Evolutionary conservation across 1,140 invertebrate genomes (phyloP).

Genomic region (Cotesia glomerata): DNA sequence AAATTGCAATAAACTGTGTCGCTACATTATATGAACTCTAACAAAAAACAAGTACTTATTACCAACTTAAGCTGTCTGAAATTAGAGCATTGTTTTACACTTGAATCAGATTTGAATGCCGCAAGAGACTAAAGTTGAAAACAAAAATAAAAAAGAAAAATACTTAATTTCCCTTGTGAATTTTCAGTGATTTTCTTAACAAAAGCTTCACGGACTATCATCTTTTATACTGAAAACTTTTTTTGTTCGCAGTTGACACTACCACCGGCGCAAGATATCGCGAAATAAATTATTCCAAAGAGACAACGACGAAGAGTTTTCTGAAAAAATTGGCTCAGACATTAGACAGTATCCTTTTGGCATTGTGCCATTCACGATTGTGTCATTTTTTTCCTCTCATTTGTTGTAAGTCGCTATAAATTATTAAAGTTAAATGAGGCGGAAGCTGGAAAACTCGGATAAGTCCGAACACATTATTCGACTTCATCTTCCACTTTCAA

Average conservation of each 20-base stretch:
- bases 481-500: too few relatives aligned
- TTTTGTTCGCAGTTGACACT: slow-evolving; percentile 50
- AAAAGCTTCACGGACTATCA: slow-evolving; percentile 11
- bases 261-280: slow-evolving; percentile 49
- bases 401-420: slow-evolving; percentile 14
- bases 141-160: background rate
- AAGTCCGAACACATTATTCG: too few relatives aligned
- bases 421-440: slow-evolving; percentile 44
- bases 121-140: slow-evolving; percentile 43
- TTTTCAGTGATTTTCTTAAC: background rate
- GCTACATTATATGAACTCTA: too few relatives aligned
- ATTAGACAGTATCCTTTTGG: slow-evolving; percentile 51
- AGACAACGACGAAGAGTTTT: background rate
- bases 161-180: background rate
- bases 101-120: slow-evolving; percentile 41
- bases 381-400: background rate
- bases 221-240: background rate
- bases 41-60: too few relatives aligned
- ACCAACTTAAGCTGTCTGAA: too few relatives aligned
- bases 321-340: slow-evolving; percentile 34
- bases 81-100: too few relatives aligned
- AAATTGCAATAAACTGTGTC: too few relatives aligned
- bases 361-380: slow-evolving; percentile 45
- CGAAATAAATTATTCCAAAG: slow-evolving; percentile 47
- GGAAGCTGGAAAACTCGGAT: too few relatives aligned